Evolutionary conservation across 2,113 vertebrate genomes (phyloP).

Genomic region (Kryptolebias marmoratus): DNA sequence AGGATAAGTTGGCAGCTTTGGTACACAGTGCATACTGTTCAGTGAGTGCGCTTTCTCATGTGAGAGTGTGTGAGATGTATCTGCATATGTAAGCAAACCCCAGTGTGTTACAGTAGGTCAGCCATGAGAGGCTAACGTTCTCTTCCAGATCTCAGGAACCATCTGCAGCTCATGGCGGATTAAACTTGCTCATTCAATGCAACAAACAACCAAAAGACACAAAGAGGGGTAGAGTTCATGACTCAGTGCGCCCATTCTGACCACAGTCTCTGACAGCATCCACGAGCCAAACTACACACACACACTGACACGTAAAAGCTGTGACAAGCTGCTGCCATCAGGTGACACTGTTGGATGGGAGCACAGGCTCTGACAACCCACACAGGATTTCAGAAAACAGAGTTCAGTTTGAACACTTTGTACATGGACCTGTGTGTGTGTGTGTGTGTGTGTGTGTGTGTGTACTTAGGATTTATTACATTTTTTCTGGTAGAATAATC

Average conservation of each 20-base stretch:
- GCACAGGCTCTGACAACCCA: conserved; percentile 58
- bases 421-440: conserved; percentile 1
- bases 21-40: not conserved
- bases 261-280: conserved; percentile 18
- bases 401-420: conserved; percentile 29
- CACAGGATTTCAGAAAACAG: conserved; percentile 64
- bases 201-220: conserved; percentile 29
- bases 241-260: conserved; percentile 33
- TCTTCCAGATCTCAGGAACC: conserved; percentile 42
- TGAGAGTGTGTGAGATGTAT: not conserved
- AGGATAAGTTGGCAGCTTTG: not conserved
- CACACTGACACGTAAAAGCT: conserved; percentile 26
- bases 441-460: conserved; percentile 30
- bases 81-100: conserved; percentile 3
- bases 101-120: conserved; percentile 15
- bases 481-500: no score
- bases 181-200: conserved; percentile 25
- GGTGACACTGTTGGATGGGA: conserved; percentile 63
- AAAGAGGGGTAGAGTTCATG: conserved; percentile 11
- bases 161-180: conserved; percentile 47
- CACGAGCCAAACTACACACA: conserved; percentile 20
- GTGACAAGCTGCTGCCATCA: conserved; percentile 60
- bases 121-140: conserved; percentile 11
- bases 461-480: conserved; percentile 16
- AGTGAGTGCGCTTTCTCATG: not conserved